A percentile compares a stretch with the other conserved stretches of the same genome.
phyloP scores from a whole-genome alignment of 1,140 invertebrate genomes.

The Calliopsis andreniformis region DNA sequence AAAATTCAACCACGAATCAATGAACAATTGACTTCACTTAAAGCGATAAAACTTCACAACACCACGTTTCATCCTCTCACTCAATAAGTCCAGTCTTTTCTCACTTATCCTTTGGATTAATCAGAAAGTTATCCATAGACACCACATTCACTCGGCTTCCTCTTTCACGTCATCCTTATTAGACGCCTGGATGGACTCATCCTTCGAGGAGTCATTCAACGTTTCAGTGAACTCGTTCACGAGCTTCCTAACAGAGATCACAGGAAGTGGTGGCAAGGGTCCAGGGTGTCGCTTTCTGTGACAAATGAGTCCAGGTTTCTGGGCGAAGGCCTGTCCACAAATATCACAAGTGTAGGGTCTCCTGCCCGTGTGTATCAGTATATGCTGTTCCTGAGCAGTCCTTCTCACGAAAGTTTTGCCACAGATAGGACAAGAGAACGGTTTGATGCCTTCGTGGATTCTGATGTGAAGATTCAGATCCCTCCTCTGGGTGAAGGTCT shows the following conservation, averaged over 20 bases:
- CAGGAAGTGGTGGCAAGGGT: constrained; percentile 67
- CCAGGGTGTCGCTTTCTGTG: constrained; percentile 83
- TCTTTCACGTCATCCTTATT: no score
- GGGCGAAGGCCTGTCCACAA: constrained; percentile 88
- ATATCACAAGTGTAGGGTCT: constrained; percentile 90
- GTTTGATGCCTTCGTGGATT: constrained; percentile 86
- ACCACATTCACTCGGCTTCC: background rate
- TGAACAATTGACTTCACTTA: background rate
- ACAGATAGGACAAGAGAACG: constrained; percentile 89
- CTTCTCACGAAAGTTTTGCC: constrained; percentile 86
- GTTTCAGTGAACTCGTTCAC: constrained; percentile 57
- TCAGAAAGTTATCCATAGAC: no score
- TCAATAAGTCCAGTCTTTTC: background rate
- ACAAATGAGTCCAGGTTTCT: constrained; percentile 83
- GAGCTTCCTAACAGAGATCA: constrained; percentile 66
- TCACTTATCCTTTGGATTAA: no score
- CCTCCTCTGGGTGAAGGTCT: constrained; percentile 79
- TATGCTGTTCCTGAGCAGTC: constrained; percentile 85
- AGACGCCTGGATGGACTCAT: background rate
- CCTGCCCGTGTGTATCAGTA: constrained; percentile 90
- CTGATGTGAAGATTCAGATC: constrained; percentile 87
- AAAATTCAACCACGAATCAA: constrained; percentile 6
- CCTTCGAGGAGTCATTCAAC: constrained; percentile 1
- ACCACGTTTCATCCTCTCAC: background rate
- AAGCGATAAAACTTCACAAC: background rate